Conservation (phyloP, 2,888 invertebrate species). For the Urechis unicinctus region DNA sequence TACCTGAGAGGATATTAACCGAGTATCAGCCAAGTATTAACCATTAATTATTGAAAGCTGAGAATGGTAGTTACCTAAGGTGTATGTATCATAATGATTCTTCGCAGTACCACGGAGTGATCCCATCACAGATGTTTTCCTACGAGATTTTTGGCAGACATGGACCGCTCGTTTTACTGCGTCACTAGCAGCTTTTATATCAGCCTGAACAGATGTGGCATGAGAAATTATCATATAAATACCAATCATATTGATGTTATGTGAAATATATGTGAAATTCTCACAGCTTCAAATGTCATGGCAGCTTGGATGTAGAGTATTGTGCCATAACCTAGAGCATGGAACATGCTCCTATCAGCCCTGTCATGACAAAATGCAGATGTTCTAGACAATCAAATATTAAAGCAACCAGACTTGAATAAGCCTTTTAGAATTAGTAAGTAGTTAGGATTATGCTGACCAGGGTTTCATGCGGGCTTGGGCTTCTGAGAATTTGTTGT, state of each 20-base stretch:
- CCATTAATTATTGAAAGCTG: background rate
- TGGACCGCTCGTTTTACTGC: conserved; percentile 70
- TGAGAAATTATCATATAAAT: background rate
- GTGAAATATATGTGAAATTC: conserved; percentile 10
- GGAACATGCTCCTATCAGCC: conserved; percentile 79
- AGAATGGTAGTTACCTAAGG: conserved; percentile 55
- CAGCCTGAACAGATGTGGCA: conserved; percentile 49
- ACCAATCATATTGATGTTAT: background rate
- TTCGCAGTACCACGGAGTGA: too few species aligned
- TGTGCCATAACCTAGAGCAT: conserved; percentile 80
- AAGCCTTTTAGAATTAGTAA: too few species aligned
- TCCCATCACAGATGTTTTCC: conserved; percentile 61
- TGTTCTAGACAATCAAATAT: background rate
- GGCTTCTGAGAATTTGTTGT: conserved; percentile 81
- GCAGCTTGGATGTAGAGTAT: conserved; percentile 88
- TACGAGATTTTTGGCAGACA: conserved; percentile 65
- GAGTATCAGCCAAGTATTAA: background rate
- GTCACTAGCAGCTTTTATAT: conserved; percentile 68
- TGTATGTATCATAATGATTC: conserved; percentile 70
- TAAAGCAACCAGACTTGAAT: background rate
- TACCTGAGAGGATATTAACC: too few species aligned
- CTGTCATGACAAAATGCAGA: conserved; percentile 49
- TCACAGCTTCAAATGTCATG: conserved; percentile 79
- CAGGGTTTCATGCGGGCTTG: conserved; percentile 71
- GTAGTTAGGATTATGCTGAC: conserved; percentile 52